Conservation (phyloP, 2,113 vertebrate species). For the Noturus placidus region DNA sequence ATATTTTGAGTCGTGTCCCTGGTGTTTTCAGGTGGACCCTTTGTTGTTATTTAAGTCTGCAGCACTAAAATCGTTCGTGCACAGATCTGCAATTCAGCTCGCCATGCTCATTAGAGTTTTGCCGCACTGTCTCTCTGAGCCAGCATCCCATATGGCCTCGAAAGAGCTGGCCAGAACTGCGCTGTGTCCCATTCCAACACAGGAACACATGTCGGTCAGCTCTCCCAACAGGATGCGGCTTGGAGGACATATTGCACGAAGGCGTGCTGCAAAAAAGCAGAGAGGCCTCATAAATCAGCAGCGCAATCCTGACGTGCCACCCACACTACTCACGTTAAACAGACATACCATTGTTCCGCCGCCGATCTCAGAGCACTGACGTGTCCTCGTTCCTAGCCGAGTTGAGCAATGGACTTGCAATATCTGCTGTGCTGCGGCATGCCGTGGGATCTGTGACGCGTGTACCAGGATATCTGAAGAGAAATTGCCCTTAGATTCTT, state of each 20-base stretch:
- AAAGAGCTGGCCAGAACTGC: constrained; percentile 58
- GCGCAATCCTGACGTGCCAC: constrained; percentile 52
- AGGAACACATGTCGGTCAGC: constrained; percentile 56
- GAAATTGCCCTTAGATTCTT: constrained; percentile 9
- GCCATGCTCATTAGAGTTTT: constrained; percentile 46
- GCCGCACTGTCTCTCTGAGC: constrained; percentile 53
- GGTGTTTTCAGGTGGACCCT: background rate
- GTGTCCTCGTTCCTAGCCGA: constrained; percentile 39
- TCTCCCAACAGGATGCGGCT: constrained; percentile 52
- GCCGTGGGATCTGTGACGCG: constrained; percentile 26
- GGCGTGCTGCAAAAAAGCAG: constrained; percentile 55
- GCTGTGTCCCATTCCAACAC: constrained; percentile 56
- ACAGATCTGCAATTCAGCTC: constrained; percentile 23
- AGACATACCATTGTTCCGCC: constrained; percentile 50
- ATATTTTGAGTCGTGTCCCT: background rate
- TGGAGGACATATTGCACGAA: constrained; percentile 51
- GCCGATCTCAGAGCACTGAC: constrained; percentile 47
- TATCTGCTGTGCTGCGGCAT: constrained; percentile 33
- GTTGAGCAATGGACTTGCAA: constrained; percentile 46
- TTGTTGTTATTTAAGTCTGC: constrained; percentile 25
- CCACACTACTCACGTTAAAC: constrained; percentile 52
- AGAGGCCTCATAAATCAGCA: constrained; percentile 54
- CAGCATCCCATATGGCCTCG: constrained; percentile 66
- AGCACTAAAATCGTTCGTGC: constrained; percentile 61
- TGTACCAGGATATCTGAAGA: constrained; percentile 17